Evolutionary conservation across 2,888 invertebrate genomes (phyloP), one percentile per base, ranked within the genome.

Genomic region (Macropis europaea): DNA sequence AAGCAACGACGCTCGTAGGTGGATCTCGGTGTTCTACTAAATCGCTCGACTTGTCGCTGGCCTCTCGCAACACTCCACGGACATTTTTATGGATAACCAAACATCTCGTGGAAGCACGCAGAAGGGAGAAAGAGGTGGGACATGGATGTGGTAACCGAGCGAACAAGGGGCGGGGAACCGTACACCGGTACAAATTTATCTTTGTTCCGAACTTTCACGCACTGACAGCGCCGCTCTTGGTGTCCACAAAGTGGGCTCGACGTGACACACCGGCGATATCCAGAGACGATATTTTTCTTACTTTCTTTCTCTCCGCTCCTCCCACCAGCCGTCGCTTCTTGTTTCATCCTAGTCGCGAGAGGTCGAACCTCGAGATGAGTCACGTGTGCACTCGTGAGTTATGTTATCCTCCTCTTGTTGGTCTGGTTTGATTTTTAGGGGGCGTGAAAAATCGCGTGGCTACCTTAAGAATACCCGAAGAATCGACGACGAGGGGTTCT

Each of bases 191-290:
- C 84, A 86, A 86, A 87, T 87, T 86, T 86, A 87, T 87, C 87
- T 86, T 85, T 87, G 86, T 87, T 87, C 78, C 79, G 68, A 82
- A 87, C 87, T 87, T 87, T 87, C 86, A 84, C 87, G 83, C 81
- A 82, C 79, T 77, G 84, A 85, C 81, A 81, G 79, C 76, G 61
- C 38, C 47, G 62, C 15, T 26, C 36, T 47, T 11, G 66, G 68
- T 62, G 70, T 67, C 62, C 73, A 50, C 62, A 43, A 56, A 66
- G 64, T 57, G 47, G 43, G 15, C 34, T 43, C 40, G 40, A 54
- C 69, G 68, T 59, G 70, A 80, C 64, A 67, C 70, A 64, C 66
- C 53, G 61, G 47, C 61, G 54, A 70, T 75, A 73, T 70, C 62
- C 68, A 60, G 53, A 60, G 53, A 60, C 59, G 70, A 72, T 72